Conservation (phyloP, 2,888 invertebrate species). For the Serrognathus titanus region DNA sequence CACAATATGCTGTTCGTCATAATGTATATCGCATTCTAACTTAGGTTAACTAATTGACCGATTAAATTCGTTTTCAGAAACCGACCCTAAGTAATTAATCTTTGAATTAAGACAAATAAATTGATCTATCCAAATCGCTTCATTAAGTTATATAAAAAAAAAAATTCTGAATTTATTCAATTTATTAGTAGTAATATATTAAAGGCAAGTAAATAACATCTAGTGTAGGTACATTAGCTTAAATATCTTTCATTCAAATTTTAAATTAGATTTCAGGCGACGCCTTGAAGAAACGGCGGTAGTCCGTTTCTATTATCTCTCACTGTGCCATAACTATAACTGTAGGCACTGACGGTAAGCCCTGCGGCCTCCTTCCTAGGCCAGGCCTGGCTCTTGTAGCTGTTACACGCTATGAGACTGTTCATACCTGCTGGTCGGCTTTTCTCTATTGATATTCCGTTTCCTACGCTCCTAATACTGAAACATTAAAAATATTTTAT, state of each 20-base stretch:
- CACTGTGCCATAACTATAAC: conserved; percentile 55
- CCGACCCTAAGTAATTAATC: no score
- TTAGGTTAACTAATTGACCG: no score
- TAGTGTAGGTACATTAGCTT: no score
- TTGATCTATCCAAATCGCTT: no score
- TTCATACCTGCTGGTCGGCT: conserved; percentile 70
- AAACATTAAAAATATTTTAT: conserved; percentile 21
- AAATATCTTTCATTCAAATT: background rate
- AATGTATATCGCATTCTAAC: no score
- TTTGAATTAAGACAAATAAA: no score
- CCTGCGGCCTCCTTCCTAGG: conserved; percentile 39
- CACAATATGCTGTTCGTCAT: no score
- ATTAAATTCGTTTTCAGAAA: no score
- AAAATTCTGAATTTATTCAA: background rate
- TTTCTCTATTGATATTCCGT: conserved; percentile 61
- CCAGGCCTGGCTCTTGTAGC: conserved; percentile 67
- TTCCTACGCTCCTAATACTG: conserved; percentile 46
- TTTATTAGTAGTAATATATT: background rate
- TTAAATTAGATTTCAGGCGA: conserved; percentile 25
- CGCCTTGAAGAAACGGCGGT: conserved; percentile 34
- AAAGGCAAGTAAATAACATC: no score
- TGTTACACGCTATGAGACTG: conserved; percentile 72
- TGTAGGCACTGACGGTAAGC: conserved; percentile 50
- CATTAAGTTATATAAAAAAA: background rate
- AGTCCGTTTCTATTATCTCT: conserved; percentile 34